phyloP scores from a whole-genome alignment of 53 echinoderm and acorn worm species.

The Stichopus horrens region DNA sequence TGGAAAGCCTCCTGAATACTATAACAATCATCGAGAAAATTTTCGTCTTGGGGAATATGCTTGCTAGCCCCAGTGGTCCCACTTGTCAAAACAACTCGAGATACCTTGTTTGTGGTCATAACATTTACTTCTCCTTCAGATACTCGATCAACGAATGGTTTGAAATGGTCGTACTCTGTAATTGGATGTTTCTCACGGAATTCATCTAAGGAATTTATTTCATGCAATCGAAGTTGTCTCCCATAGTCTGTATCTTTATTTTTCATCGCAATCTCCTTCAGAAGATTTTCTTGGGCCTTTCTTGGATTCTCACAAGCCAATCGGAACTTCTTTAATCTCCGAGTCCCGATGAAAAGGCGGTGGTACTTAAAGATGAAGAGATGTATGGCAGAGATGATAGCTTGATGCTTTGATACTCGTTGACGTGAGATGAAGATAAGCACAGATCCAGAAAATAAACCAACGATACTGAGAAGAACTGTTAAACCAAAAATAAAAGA shows the following conservation, averaged over 20 bases:
- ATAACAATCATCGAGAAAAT: not conserved
- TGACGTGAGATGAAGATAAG: not conserved
- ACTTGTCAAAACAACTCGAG: conserved; percentile 59
- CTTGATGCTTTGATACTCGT: not conserved
- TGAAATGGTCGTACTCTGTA: conserved; percentile 62
- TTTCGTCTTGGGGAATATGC: conserved; percentile 52
- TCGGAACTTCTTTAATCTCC: not conserved
- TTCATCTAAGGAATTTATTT: conserved; percentile 58
- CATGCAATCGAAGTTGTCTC: conserved; percentile 42
- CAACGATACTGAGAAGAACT: not conserved
- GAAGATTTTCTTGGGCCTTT: conserved; percentile 51
- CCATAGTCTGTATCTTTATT: conserved; percentile 67
- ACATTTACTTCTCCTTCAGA: conserved; percentile 70
- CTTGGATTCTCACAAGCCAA: not conserved
- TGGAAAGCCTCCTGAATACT: no score
- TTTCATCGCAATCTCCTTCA: conserved; percentile 41
- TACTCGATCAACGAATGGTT: conserved; percentile 61
- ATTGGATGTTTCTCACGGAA: conserved; percentile 62
- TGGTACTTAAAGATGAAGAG: not conserved
- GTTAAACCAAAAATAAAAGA: not conserved
- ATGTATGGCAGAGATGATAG: not conserved
- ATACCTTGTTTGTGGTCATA: conserved; percentile 55
- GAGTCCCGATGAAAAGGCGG: not conserved
- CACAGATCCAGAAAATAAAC: not conserved
- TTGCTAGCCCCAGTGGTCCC: conserved; percentile 74